Conservation (phyloP, 2,888 invertebrate species). For the Lasioglossum oenotherae region DNA sequence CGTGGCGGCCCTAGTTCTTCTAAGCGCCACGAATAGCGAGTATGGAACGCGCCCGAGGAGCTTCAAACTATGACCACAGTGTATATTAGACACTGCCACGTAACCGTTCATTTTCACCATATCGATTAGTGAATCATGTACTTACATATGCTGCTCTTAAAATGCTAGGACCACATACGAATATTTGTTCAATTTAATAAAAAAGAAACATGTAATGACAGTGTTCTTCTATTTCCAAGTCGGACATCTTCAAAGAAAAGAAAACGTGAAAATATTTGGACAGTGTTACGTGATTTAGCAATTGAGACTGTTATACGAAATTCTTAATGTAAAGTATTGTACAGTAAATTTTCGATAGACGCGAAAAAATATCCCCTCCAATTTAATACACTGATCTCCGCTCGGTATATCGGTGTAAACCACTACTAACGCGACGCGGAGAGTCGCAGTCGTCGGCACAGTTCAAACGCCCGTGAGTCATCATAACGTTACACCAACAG, state of each 20-base stretch:
- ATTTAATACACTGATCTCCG: no score
- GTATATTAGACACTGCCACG: not conserved
- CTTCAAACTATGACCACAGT: no score
- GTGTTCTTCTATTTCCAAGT: not conserved
- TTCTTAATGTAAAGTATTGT: not conserved
- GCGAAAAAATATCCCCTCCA: no score
- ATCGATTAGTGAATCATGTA: not conserved
- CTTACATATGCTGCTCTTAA: not conserved
- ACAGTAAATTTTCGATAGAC: no score
- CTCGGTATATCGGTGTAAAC: no score
- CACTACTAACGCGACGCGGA: no score
- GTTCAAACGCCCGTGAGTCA: no score
- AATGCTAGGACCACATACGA: not conserved
- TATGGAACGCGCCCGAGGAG: no score
- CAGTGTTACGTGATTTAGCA: not conserved
- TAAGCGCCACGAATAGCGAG: no score
- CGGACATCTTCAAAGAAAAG: not conserved
- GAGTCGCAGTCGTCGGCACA: no score
- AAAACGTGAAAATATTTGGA: not conserved
- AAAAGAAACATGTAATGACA: not conserved
- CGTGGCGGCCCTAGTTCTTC: no score
- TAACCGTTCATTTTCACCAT: not conserved
- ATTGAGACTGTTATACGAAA: not conserved
- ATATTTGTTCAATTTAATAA: not conserved
- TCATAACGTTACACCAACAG: no score